Percentiles rank a stretch among this genome's conserved stretches.
These are phyloP conservation scores for Clusia tigrina DNA, from an alignment of 2,888 invertebrate genomes.

Conservation along the genomic window DNA sequence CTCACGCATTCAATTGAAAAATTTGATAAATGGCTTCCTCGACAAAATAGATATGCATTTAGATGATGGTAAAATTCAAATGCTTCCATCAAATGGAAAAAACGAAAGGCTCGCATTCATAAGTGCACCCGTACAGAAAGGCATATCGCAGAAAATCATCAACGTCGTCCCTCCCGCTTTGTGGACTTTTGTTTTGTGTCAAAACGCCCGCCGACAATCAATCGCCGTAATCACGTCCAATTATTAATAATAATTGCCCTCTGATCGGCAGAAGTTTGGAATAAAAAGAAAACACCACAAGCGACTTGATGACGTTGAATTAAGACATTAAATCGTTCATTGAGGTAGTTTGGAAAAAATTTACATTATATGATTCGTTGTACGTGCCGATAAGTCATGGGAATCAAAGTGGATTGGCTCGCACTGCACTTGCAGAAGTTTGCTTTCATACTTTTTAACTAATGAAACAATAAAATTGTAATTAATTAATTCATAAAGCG, in stretches of 20 bases:
- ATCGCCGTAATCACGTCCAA: not conserved
- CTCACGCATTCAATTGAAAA: slow-evolving; percentile 40
- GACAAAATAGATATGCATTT: too few relatives aligned
- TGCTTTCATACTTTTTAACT: slow-evolving; percentile 44
- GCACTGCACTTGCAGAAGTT: slow-evolving; percentile 11
- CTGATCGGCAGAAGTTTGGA: not conserved
- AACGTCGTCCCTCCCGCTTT: not conserved
- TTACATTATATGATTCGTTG: slow-evolving; percentile 46
- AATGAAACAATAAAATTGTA: slow-evolving; percentile 54
- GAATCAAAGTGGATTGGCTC: slow-evolving; percentile 42
- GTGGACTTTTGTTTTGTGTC: not conserved
- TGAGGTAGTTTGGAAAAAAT: slow-evolving; percentile 56
- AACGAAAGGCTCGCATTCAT: too few relatives aligned
- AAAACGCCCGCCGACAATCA: not conserved
- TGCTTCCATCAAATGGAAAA: not conserved
- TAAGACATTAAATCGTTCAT: slow-evolving; percentile 60
- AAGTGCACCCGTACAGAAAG: too few relatives aligned
- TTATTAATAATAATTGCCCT: slow-evolving; percentile 9
- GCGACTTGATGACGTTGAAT: slow-evolving; percentile 36
- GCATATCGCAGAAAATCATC: too few relatives aligned
- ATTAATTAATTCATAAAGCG: slow-evolving; percentile 50
- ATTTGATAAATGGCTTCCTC: slow-evolving; percentile 48
- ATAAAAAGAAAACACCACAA: not conserved
- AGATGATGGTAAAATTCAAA: too few relatives aligned
- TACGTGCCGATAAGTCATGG: slow-evolving; percentile 61